These are phyloP conservation scores for Spatula clypeata DNA, from an alignment of 2,797 vertebrate species.

Conservation along the genomic window DNA sequence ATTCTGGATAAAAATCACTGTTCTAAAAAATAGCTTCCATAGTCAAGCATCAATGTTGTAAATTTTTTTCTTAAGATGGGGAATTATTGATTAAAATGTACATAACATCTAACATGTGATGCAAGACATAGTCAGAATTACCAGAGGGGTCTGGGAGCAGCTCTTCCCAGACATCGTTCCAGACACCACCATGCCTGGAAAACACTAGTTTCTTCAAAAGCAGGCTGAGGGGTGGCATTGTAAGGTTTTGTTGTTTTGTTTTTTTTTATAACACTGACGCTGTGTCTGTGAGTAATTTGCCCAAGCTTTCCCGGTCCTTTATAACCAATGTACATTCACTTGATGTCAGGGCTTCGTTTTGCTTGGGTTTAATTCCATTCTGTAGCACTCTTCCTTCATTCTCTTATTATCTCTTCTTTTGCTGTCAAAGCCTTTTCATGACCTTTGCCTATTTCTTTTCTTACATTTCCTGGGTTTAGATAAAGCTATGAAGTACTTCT, in stretches of 20 bases:
- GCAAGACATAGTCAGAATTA: neutral
- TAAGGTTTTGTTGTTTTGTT: neutral
- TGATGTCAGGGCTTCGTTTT: neutral
- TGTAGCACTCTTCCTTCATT: neutral
- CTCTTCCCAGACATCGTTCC: neutral
- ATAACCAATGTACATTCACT: neutral
- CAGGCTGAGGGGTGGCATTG: neutral
- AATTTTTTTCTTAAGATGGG: neutral
- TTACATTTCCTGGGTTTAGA: neutral
- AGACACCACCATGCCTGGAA: neutral
- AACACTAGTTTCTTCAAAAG: neutral
- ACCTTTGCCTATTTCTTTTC: neutral
- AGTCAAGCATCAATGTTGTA: neutral
- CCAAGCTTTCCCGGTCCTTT: neutral
- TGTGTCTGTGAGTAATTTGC: neutral
- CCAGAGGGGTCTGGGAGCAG: neutral
- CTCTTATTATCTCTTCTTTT: neutral
- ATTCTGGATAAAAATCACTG: neutral
- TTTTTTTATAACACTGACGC: neutral
- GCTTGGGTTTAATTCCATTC: neutral
- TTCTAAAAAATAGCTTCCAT: neutral
- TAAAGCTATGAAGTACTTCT: neutral
- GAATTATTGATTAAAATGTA: neutral
- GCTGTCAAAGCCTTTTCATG: conserved; percentile 7
- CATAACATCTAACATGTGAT: rapidly evolving